Conservation (phyloP, 1,140 invertebrate genomes). For the Delia radicum region DNA sequence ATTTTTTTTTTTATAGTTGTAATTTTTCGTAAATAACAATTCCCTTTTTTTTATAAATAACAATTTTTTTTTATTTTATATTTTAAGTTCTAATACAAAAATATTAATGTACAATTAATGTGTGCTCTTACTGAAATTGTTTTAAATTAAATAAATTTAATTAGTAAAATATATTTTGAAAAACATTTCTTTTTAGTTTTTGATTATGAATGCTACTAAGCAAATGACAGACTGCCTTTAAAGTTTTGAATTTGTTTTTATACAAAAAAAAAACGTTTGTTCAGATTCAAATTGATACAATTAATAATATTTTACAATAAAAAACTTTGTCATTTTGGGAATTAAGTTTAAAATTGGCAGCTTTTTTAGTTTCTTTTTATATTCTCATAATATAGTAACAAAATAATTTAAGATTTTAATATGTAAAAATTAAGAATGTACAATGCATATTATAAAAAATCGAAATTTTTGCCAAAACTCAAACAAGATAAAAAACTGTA, state of each 20-base stretch:
- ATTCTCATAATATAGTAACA: not conserved
- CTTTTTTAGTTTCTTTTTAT: not conserved
- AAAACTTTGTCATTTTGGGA: not conserved
- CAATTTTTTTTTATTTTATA: too few relatives aligned
- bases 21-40: too few relatives aligned
- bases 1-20: too few relatives aligned
- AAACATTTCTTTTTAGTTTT: too few relatives aligned
- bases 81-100: too few relatives aligned
- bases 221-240: too few relatives aligned
- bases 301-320: too few relatives aligned
- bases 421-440: slow-evolving; percentile 7
- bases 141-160: not conserved
- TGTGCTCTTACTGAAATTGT: slow-evolving; percentile 5
- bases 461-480: not conserved
- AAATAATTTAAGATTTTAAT: not conserved
- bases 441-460: not conserved
- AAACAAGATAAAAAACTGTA: not conserved
- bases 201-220: not conserved
- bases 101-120: slow-evolving; percentile 9
- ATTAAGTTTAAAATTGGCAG: not conserved
- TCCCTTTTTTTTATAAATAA: too few relatives aligned
- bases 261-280: too few relatives aligned
- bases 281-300: too few relatives aligned
- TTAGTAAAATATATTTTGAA: slow-evolving; percentile 22
- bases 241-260: not conserved